Conservation (phyloP, 2,888 invertebrate species). For the Micoletzkya japonica region DNA sequence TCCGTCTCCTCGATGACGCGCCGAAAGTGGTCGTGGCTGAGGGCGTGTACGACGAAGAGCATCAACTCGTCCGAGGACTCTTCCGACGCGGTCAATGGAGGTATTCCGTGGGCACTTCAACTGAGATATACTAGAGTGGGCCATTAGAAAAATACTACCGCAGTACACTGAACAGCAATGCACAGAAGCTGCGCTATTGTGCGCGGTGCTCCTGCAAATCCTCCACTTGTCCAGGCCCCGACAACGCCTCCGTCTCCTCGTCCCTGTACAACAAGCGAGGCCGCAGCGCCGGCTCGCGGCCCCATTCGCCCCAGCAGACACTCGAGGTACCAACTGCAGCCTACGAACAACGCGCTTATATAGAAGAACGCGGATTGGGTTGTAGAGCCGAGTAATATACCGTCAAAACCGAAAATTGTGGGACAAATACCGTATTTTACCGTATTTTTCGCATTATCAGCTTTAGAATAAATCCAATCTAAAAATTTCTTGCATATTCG, state of each 20-base stretch:
- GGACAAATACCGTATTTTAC: too few species aligned
- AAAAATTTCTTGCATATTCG: too few species aligned
- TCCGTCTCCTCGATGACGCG: constrained; percentile 23
- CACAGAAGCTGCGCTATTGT: too few species aligned
- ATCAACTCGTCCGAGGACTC: constrained; percentile 55
- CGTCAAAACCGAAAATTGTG: too few species aligned
- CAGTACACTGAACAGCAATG: neutral
- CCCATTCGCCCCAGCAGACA: constrained; percentile 23
- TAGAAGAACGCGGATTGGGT: too few species aligned
- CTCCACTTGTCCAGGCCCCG: neutral
- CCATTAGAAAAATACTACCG: neutral
- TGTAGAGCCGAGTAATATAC: too few species aligned
- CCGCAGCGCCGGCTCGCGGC: constrained; percentile 2
- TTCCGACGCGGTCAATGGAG: constrained; percentile 31
- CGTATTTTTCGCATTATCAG: too few species aligned
- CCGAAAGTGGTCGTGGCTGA: constrained; percentile 42
- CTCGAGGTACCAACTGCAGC: constrained; percentile 10
- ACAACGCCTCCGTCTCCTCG: constrained; percentile 16
- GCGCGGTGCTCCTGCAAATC: too few species aligned
- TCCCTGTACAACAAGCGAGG: neutral
- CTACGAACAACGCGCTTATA: too few species aligned
- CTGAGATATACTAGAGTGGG: neutral
- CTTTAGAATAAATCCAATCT: too few species aligned
- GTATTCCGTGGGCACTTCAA: neutral
- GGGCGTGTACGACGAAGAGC: constrained; percentile 51